Base-by-base conservation (phyloP, 2,888 invertebrate genomes). In the Aromia moschata region DNA sequence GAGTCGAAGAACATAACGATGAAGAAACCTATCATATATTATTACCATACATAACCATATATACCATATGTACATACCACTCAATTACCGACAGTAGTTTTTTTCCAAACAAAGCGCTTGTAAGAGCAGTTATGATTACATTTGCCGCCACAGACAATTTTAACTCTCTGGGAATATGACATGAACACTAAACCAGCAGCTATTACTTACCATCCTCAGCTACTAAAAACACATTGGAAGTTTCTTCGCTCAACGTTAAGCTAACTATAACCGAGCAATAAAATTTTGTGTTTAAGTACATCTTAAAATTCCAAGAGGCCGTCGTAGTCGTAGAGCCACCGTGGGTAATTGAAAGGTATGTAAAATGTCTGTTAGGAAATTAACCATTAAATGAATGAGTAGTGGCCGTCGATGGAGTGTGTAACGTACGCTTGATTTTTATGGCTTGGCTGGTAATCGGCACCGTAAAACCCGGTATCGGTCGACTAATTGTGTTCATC, bases 291-390 rank as follows among this genome's bases (percentile, higher is more conserved):
- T 11, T 33, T 33, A 33, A 33, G 33, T 33, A 33, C 33, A 11
- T 33, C 33, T 33, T 33, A 33, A 33, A 33, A 33, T 33, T 33
- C 33, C 33, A 33, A 33, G 33, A 33, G n/a, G 33, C 33, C 3
- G n/a, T 33, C 33, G 33, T 33, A 33, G n/a, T 11, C 2, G 5
- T 33, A 33, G 33, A 33, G n/a, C 33, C 33, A 33, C 33, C 33
- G n/a, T 10, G n/a, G 33, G 2, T 11, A 7, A 11, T 10, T 33
- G 33, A 11, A 33, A 33, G 33, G 33, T 33, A 33, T 33, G 33
- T 33, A 33, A 33, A 25, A 10, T 7, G 33, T 10, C 2, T 10
- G 33, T 33, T 33, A 33, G n/a, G 33, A 33, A 33, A 33, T 33
- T 33, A 33, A 11, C 33, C 33, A n/a, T 33, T 33, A 33, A 33